Base-by-base conservation (phyloP, 2,888 invertebrate species). In the Dryococelus australis region DNA sequence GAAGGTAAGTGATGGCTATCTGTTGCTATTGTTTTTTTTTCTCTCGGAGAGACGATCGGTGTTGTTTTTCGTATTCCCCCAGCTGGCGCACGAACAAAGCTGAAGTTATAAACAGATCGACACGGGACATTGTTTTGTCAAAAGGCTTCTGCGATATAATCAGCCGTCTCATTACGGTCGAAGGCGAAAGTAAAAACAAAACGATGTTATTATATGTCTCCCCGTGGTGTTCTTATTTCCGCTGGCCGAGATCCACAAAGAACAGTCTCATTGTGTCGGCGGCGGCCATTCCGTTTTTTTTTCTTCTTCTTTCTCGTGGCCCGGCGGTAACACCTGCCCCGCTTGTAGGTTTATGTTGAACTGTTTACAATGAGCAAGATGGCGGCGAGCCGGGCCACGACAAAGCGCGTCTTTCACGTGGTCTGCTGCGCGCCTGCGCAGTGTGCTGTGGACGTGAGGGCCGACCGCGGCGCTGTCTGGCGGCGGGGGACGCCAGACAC, bases 271-370 rank as follows among this genome's bases (percentile, higher is more conserved):
- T 65, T 65, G 65, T 65, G 65, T 65, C 24, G n/a, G 65, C n/a
- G 65, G 24, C 65, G 65, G 20, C 65, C 6, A 20, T 65, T 47
- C 12, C 8, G 47, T 47, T 47, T 47, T 65, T 65, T 8, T n/a
- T 65, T 16, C 65, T 65, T 65, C 65, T 65, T 9, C 65, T 5
- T 20, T 65, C n/a, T 65, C 2, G 10, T 65, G 0, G 13, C 65
- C 2, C 65, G 20, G 24, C n/a, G 8, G 65, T 65, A 65, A 65
- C 65, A 65, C 65, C 65, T 65, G 65, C 65, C 65, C n/a, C 24
- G 65, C 65, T 65, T 65, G 65, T 65, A 65, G 65, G 65, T 65
- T 65, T 65, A 65, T 65, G 65, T 65, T 65, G 65, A 65, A 65
- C 65, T 65, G 65, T 65, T 65, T n/a, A n/a, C 65, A n/a, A 65